Conservation (phyloP, 2,113 vertebrate species). For the Mugil cephalus region DNA sequence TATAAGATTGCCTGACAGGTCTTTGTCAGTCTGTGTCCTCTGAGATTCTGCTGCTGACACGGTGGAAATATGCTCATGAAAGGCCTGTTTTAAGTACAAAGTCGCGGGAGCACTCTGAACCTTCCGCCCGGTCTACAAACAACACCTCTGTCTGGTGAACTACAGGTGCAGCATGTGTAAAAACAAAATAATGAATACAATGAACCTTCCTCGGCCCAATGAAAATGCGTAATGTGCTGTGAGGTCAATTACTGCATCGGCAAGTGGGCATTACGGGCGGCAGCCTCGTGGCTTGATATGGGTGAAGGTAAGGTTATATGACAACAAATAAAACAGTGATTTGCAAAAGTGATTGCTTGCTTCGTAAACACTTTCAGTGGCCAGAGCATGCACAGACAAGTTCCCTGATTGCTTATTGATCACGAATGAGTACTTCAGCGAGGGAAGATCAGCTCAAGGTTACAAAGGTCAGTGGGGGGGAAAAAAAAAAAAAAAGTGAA, state of each 20-base stretch:
- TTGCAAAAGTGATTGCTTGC: slow-evolving; percentile 81
- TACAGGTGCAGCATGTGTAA: slow-evolving; percentile 39
- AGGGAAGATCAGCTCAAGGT: slow-evolving; percentile 68
- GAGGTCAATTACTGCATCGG: slow-evolving; percentile 66
- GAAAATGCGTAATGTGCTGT: slow-evolving; percentile 56
- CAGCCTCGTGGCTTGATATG: slow-evolving; percentile 43
- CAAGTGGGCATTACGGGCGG: slow-evolving; percentile 48
- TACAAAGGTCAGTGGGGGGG: slow-evolving; percentile 64
- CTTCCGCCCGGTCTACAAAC: slow-evolving; percentile 22
- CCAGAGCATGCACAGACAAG: slow-evolving; percentile 64
- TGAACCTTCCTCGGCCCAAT: slow-evolving; percentile 36
- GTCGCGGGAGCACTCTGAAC: slow-evolving; percentile 18
- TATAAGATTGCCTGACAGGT: slow-evolving; percentile 58
- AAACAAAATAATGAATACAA: slow-evolving; percentile 55
- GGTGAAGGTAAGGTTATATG: slow-evolving; percentile 71
- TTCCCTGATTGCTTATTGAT: slow-evolving; percentile 85
- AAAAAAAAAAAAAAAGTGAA: slow-evolving; percentile 20
- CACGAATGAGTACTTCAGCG: slow-evolving; percentile 66
- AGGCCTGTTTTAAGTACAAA: slow-evolving; percentile 33
- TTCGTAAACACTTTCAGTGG: slow-evolving; percentile 80
- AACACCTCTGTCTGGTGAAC: slow-evolving; percentile 23
- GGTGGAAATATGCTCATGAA: slow-evolving; percentile 54
- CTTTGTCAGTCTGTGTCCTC: slow-evolving; percentile 54
- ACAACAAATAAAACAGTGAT: slow-evolving; percentile 80
- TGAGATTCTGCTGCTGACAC: slow-evolving; percentile 52